Evolutionary conservation across 1,140 invertebrate genomes (phyloP).

Genomic region (Euglossa dilemma): DNA sequence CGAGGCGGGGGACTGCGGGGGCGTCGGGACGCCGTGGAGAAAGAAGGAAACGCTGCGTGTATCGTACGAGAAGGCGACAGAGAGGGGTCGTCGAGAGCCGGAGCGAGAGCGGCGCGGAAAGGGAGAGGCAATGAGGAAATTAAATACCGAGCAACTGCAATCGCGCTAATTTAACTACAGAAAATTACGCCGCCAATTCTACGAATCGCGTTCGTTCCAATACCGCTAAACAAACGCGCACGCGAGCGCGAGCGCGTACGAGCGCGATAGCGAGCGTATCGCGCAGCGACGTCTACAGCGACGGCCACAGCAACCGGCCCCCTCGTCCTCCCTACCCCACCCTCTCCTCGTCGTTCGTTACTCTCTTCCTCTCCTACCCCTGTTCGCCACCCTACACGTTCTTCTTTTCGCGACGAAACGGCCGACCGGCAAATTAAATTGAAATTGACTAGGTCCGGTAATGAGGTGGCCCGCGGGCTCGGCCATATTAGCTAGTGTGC

Average conservation of each 20-base stretch:
- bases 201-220: constrained; percentile 36
- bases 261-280: no score
- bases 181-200: constrained; percentile 49
- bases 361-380: neutral
- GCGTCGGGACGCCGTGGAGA: neutral
- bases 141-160: constrained; percentile 44
- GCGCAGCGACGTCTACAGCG: no score
- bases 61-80: constrained; percentile 5
- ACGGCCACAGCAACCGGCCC: no score
- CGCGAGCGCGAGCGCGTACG: neutral
- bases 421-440: constrained; percentile 72
- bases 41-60: neutral
- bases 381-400: neutral
- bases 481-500: constrained; percentile 47
- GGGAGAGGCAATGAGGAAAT: constrained; percentile 42
- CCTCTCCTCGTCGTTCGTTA: neutral
- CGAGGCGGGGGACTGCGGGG: neutral
- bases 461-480: constrained; percentile 66
- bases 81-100: neutral
- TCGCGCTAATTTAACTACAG: constrained; percentile 57
- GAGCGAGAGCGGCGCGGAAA: neutral
- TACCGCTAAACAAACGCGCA: constrained; percentile 35
- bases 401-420: constrained; percentile 58
- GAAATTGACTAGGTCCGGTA: constrained; percentile 73
- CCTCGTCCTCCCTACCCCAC: no score